Evolutionary conservation across 2,888 invertebrate species (phyloP), one percentile per base, ranked within the genome.

Genomic region (Tupiocoris notatus): DNA sequence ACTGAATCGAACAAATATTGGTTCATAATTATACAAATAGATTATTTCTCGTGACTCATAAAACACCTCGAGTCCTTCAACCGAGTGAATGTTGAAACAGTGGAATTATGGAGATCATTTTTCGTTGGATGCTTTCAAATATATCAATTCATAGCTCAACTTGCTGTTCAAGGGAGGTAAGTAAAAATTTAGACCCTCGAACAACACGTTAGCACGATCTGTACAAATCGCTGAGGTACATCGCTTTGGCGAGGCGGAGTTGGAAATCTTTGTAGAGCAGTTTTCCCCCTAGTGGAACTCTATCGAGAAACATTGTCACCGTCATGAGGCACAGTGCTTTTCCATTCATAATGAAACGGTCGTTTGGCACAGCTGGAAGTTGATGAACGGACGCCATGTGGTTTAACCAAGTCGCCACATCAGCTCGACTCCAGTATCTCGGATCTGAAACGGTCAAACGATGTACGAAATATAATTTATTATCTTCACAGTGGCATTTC

Each of bases 241-340:
- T 84, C 0, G 91, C 91, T 81, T 89, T 87, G 12, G 89, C 88
- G n/a, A 92, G 84, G 77, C 92, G 85, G 81, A 90, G 85, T 82
- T 90, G 88, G 82, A 89, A 89, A 83, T 89, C 92, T 84, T 90
- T 89, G 83, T 91, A 89, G 59, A 92, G 84, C 77, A 88, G 84
- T 82, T 89, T 89, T 9, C 92, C 92, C 0, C 88, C 89, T 0
- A 88, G 83, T 0, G 92, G 92, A 54, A 91, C 92, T 61, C 92
- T 84, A 78, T 87, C 86, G 0, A 89, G 86, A 84, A 91, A 92
- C 92, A 92, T 92, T 70, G 89, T 89, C 12, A 88, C 86, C n/a
- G 88, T 88, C 92, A 92, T 92, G 73, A 92, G 86, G 80, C 92
- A 92, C 2, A 92, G 84, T 0, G 91, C 92, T 83, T 92, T 92